A percentile compares a stretch with the other conserved stretches of the same genome.
Conservation (phyloP, 2,113 vertebrate species). For the Gopherus flavomarginatus region DNA sequence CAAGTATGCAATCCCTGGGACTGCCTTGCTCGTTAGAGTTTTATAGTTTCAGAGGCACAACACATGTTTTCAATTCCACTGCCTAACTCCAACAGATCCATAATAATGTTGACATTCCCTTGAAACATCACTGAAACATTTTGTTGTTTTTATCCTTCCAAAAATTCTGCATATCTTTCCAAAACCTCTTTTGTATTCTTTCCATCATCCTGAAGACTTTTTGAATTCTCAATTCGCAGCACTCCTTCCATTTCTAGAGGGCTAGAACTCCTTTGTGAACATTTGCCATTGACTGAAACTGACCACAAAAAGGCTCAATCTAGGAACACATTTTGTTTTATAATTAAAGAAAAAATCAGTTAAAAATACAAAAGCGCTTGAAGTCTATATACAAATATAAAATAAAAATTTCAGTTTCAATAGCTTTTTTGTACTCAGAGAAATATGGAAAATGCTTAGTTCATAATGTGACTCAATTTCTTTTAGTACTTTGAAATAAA, state of each 20-base stretch:
- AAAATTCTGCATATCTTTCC: not conserved
- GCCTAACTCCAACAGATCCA: not conserved
- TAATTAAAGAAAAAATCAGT: not conserved
- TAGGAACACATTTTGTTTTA: not conserved
- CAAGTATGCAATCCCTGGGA: not conserved
- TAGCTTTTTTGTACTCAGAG: not conserved
- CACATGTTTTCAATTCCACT: rapidly evolving
- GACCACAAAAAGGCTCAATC: not conserved
- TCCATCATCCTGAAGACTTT: not conserved
- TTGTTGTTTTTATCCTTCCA: not conserved
- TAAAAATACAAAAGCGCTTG: not conserved
- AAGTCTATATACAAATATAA: not conserved
- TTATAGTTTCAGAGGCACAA: not conserved
- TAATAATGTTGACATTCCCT: not conserved
- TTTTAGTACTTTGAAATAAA: not conserved
- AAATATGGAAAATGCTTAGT: not conserved
- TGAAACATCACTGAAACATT: not conserved
- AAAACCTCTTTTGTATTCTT: not conserved
- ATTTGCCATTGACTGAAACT: not conserved
- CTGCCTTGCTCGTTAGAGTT: not conserved
- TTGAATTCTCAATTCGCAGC: not conserved
- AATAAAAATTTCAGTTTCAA: not conserved
- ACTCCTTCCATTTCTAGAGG: not conserved
- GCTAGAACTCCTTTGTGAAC: not conserved
- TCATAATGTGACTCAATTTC: not conserved